Evolutionary conservation across 30 jellyfish, hydroid and myxozoan genomes (phyloP), one percentile per base, ranked within the genome.

Genomic region (Pseudorhiza aurosa): DNA sequence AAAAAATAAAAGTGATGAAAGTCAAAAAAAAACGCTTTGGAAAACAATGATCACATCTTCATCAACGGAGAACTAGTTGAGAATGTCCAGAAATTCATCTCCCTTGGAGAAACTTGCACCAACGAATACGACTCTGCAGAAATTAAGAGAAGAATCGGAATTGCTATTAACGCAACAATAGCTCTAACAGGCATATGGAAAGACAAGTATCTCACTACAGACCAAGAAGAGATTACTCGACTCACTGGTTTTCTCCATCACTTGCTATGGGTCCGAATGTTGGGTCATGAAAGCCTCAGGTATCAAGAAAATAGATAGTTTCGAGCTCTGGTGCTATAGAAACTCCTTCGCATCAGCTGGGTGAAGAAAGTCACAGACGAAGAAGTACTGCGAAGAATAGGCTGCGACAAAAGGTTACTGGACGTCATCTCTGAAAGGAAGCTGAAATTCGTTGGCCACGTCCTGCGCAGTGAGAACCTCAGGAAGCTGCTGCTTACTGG

Each of bases 231-330:
- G 78, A 8, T 30, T 64, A 64, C 28, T 64, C 1, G 35, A 27
- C 63, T 43, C 65, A 12, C 65, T 68, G 24, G 42, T 36, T 39
- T 68, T 68, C 65, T 27, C 82, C 39, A 68, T 68, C 25, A 65
- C 82, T 6, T 35, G 67, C 39, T 68, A 68, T 25, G 65, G 82
- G 2, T 36, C 82, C 43, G 82, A 68, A 27, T 68, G 82, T 68
- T 35, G 65, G 82, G 65, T 25, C 5, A 65, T 68, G 8, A 68
- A 68, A 65, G 19, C 39, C 22, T 2, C n/a, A 17, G 82, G 43
- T 65, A 67, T n/a, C n/a, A n/a, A n/a, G n/a, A n/a, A n/a, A n/a
- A n/a, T n/a, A n/a, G n/a, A n/a, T n/a, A n/a, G n/a, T n/a, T n/a
- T n/a, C n/a, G n/a, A n/a, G n/a, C n/a, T n/a, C n/a, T n/a, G n/a